These are phyloP conservation scores for Notothenia rossii DNA, from an alignment of 2,113 vertebrate species.

Conservation along the genomic window DNA sequence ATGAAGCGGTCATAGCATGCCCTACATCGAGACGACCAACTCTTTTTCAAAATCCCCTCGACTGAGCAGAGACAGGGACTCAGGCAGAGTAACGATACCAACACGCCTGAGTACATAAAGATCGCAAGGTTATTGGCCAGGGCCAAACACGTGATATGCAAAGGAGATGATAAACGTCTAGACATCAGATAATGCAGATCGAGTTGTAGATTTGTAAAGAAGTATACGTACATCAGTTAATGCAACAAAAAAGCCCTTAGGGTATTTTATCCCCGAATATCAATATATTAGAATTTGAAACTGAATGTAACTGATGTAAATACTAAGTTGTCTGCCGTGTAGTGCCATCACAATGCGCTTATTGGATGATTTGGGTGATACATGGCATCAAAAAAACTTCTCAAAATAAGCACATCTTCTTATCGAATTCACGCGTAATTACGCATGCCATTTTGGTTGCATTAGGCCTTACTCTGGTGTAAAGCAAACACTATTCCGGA, in stretches of 20 bases:
- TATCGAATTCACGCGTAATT: background rate
- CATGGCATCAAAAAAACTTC: constrained; percentile 13
- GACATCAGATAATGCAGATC: constrained; percentile 84
- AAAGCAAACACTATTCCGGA: background rate
- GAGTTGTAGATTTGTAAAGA: constrained; percentile 32
- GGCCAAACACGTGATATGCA: constrained; percentile 94
- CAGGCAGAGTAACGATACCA: constrained; percentile 87
- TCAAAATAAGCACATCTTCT: background rate
- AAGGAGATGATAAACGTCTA: constrained; percentile 90
- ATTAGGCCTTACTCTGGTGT: background rate
- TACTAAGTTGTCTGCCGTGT: background rate
- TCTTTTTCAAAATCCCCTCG: constrained; percentile 97
- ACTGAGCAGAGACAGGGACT: constrained; percentile 92
- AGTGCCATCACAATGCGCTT: background rate
- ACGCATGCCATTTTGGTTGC: constrained; percentile 9
- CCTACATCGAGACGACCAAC: constrained; percentile 94
- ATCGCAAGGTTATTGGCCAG: constrained; percentile 89
- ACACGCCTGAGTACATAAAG: constrained; percentile 89
- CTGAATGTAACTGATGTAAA: background rate
- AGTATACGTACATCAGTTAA: background rate
- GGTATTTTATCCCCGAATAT: background rate
- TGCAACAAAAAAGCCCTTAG: too few species aligned
- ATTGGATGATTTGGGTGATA: background rate
- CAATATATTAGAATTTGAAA: background rate
- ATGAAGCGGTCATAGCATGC: constrained; percentile 99